Percentiles rank a stretch among this genome's conserved stretches.
Evolutionary conservation across 2,888 invertebrate species (phyloP).

Genomic region (Brachyopa scutellaris): DNA sequence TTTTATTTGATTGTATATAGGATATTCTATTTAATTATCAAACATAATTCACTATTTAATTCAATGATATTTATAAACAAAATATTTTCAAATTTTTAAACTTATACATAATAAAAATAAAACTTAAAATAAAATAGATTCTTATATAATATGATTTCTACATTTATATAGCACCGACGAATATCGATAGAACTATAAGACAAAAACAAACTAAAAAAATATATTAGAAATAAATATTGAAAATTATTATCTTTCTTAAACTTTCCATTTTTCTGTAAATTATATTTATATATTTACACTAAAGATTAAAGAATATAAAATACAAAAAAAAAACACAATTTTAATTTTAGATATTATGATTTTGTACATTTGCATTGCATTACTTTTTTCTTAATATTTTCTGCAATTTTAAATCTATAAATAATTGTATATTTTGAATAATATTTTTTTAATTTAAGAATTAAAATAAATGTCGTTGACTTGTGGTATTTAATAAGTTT

Average conservation of each 20-base stretch:
- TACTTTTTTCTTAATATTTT: constrained; percentile 34
- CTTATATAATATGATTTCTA: constrained; percentile 32
- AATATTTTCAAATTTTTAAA: neutral
- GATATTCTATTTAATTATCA: neutral
- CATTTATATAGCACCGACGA: constrained; percentile 71
- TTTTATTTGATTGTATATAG: constrained; percentile 16
- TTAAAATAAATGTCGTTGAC: constrained; percentile 59
- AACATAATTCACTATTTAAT: constrained; percentile 16
- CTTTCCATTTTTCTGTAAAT: constrained; percentile 26
- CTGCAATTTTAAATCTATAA: constrained; percentile 26
- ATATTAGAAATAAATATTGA: constrained; percentile 37
- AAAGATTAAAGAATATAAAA: neutral
- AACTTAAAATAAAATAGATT: constrained; percentile 1
- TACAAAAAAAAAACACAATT: neutral
- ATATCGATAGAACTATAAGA: constrained; percentile 62
- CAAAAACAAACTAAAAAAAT: constrained; percentile 3
- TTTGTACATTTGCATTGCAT: constrained; percentile 60
- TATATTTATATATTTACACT: constrained; percentile 58
- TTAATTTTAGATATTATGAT: constrained; percentile 41
- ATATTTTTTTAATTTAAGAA: constrained; percentile 11
- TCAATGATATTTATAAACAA: neutral
- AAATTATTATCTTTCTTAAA: neutral
- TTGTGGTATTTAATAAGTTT: constrained; percentile 24
- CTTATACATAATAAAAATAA: neutral
- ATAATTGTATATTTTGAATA: constrained; percentile 6